Conservation (phyloP, 2,888 invertebrate species). For the Catocala sponsa region DNA sequence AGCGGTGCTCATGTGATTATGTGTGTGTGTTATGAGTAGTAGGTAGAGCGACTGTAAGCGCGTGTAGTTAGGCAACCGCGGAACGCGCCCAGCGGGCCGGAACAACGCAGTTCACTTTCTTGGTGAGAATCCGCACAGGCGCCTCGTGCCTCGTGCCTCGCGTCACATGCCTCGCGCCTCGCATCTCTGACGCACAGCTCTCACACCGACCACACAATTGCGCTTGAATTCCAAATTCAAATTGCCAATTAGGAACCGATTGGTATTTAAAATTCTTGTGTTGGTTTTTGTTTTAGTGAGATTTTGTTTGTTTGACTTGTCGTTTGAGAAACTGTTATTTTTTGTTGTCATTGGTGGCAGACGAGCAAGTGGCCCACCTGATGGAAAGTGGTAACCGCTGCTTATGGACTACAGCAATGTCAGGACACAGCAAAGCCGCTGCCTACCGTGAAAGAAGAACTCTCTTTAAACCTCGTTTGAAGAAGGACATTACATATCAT, state of each 20-base stretch:
- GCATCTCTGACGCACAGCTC: constrained; percentile 12
- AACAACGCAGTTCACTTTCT: constrained; percentile 78
- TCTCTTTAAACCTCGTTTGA: too few species aligned
- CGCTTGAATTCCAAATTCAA: constrained; percentile 8
- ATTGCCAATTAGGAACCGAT: constrained; percentile 11
- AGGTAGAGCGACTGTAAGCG: constrained; percentile 26
- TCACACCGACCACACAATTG: constrained; percentile 7
- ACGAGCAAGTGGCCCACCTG: too few species aligned
- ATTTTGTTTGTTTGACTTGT: neutral
- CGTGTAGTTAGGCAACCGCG: constrained; percentile 61
- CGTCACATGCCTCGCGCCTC: constrained; percentile 3
- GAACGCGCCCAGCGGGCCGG: constrained; percentile 62
- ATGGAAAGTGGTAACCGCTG: too few species aligned
- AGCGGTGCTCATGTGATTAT: constrained; percentile 37
- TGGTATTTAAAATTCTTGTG: too few species aligned
- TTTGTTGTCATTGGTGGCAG: too few species aligned
- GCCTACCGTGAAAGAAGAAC: too few species aligned
- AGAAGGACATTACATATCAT: too few species aligned
- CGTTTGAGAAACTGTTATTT: too few species aligned
- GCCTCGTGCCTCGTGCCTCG: constrained; percentile 4
- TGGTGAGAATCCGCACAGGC: constrained; percentile 62
- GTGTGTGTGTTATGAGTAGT: constrained; percentile 43
- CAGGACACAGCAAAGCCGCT: too few species aligned
- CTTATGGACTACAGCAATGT: too few species aligned
- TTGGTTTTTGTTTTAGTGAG: neutral